These are phyloP conservation scores for Sparus aurata DNA, from an alignment of 2,797 vertebrate species.

Conservation along the genomic window DNA sequence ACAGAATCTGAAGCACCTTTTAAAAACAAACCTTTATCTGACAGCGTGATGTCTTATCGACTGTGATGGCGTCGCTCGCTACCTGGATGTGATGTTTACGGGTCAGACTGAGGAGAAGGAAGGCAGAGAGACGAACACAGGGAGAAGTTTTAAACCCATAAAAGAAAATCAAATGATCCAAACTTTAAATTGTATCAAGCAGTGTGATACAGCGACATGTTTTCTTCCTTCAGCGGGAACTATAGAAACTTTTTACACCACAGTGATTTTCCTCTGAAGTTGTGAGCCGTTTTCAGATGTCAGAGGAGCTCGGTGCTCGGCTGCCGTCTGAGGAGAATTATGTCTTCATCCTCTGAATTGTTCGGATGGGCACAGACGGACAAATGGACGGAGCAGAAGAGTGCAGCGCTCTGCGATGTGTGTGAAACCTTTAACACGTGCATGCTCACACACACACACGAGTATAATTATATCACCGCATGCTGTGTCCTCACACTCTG, in stretches of 20 bases:
- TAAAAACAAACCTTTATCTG: constrained; percentile 25
- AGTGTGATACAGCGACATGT: constrained; percentile 1
- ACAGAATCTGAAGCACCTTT: constrained; percentile 1
- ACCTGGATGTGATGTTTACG: constrained; percentile 30
- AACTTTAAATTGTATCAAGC: constrained; percentile 23
- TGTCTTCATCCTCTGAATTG: constrained; percentile 29
- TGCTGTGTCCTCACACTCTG: constrained; percentile 18
- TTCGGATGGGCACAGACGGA: constrained; percentile 30
- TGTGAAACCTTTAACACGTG: constrained; percentile 7
- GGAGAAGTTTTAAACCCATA: neutral
- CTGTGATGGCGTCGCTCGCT: constrained; percentile 9
- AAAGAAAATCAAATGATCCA: constrained; percentile 21
- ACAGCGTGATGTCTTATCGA: constrained; percentile 26
- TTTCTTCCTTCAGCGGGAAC: constrained; percentile 25
- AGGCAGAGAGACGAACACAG: neutral
- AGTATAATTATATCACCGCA: constrained; percentile 50
- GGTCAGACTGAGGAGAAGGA: constrained; percentile 2
- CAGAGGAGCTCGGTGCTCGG: constrained; percentile 36
- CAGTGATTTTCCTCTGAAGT: constrained; percentile 32
- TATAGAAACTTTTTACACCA: constrained; percentile 34
- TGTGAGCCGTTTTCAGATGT: constrained; percentile 35
- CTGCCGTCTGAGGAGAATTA: constrained; percentile 19
- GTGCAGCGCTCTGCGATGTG: constrained; percentile 4
- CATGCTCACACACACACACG: neutral
- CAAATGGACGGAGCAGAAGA: constrained; percentile 23